phyloP scores from a whole-genome alignment of 2,797 vertebrate species.

The Phaenicophaeus curvirostris region DNA sequence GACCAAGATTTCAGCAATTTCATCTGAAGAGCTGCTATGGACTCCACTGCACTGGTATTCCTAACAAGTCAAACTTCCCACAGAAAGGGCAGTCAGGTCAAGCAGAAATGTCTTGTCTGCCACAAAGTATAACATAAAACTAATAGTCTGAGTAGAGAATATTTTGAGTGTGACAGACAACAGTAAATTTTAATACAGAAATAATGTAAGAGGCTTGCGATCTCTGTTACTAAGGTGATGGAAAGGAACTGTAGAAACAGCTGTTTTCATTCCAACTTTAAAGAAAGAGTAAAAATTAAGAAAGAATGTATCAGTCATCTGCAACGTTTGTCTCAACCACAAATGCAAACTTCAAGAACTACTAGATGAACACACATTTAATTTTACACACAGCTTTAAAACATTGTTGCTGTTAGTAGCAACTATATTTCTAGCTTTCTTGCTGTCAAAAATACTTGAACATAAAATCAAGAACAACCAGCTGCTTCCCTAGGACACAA shows the following conservation, averaged over 20 bases:
- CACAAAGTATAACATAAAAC: background rate
- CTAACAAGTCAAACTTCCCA: background rate
- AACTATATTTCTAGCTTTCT: background rate
- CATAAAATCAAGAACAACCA: background rate
- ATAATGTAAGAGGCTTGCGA: background rate
- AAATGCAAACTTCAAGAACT: background rate
- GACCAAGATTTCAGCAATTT: background rate
- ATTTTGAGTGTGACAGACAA: background rate
- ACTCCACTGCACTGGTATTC: background rate
- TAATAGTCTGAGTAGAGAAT: background rate
- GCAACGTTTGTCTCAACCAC: background rate
- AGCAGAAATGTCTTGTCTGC: background rate
- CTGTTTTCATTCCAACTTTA: background rate
- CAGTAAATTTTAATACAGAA: background rate
- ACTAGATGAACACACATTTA: background rate
- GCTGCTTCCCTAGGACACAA: background rate
- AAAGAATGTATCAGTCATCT: background rate
- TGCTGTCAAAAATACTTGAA: background rate
- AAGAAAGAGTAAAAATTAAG: background rate
- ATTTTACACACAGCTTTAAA: background rate
- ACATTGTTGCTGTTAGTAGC: background rate
- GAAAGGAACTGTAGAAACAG: background rate
- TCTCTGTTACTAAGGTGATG: background rate
- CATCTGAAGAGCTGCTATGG: background rate
- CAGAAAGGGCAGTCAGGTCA: background rate